A percentile compares a stretch with the other conserved stretches of the same genome.
These are phyloP conservation scores for Bombylius major DNA, from an alignment of 2,888 invertebrate species.

Conservation along the genomic window DNA sequence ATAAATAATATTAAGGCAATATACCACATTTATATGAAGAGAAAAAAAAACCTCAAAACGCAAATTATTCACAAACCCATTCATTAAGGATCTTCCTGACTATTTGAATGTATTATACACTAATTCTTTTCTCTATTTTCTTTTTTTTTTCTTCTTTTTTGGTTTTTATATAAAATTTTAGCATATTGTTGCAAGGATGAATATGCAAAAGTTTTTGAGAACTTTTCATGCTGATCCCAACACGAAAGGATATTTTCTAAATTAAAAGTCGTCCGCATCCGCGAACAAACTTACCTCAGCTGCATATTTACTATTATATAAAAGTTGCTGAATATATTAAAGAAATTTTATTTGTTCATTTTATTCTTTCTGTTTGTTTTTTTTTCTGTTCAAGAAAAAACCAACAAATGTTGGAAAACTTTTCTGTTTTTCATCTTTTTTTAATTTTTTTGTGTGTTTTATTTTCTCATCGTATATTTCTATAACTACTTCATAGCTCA, in stretches of 20 bases:
- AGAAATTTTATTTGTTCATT: not conserved
- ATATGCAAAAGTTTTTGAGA: slow-evolving; percentile 6
- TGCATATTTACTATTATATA: slow-evolving; percentile 2
- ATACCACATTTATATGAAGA: not conserved
- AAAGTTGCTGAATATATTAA: slow-evolving; percentile 6
- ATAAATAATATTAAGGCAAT: no score
- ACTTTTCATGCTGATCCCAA: slow-evolving; percentile 9
- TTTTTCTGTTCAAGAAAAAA: no score
- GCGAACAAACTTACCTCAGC: slow-evolving; percentile 6
- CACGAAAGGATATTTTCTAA: slow-evolving; percentile 8
- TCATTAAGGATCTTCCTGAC: slow-evolving; percentile 5
- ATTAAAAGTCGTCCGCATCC: slow-evolving; percentile 9
- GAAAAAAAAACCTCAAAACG: slow-evolving; percentile 3
- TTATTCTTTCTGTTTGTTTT: no score
- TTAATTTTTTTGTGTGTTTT: no score
- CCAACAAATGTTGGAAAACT: no score
- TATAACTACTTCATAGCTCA: no score
- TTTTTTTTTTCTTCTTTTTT: no score
- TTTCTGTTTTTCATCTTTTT: no score
- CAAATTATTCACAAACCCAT: slow-evolving; percentile 6
- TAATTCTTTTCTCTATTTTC: not conserved
- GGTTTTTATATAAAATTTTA: not conserved
- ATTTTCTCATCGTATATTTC: no score
- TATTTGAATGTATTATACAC: not conserved
- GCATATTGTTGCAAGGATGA: slow-evolving; percentile 6